A percentile compares a stretch with the other conserved stretches of the same genome.
Conservation (phyloP, 2,113 vertebrate genomes). For the Tapirus terrestris region DNA sequence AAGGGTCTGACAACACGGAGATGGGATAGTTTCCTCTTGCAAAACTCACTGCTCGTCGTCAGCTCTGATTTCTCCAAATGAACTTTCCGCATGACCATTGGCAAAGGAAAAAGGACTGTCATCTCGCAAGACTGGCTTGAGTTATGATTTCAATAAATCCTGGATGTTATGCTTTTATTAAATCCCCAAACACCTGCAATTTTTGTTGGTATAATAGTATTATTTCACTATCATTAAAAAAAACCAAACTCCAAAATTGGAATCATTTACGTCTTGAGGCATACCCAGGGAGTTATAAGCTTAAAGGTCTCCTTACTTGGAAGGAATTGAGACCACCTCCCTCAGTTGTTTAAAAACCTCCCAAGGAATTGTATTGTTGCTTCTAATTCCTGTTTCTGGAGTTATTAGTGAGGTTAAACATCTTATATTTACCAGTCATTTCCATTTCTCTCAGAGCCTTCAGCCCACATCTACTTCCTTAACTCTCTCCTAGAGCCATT, state of each 20-base stretch:
- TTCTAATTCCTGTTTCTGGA: not conserved
- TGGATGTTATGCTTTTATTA: not conserved
- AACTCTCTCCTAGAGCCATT: not conserved
- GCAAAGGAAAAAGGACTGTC: not conserved
- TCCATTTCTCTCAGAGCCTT: not conserved
- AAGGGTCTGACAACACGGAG: not conserved
- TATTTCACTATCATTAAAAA: not conserved
- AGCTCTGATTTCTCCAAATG: not conserved
- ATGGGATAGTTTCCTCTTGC: not conserved
- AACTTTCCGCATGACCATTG: not conserved
- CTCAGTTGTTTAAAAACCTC: not conserved
- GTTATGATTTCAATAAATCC: conserved; percentile 11
- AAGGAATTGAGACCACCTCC: not conserved
- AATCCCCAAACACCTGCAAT: not conserved
- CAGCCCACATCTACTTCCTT: not conserved
- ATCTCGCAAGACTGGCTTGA: not conserved
- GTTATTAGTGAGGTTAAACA: not conserved
- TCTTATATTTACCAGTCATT: not conserved
- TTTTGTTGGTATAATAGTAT: not conserved
- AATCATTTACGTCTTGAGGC: not conserved
- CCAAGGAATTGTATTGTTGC: not conserved
- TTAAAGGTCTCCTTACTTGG: not conserved
- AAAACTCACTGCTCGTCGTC: not conserved
- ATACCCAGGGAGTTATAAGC: not conserved
- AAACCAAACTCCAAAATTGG: not conserved